Evolutionary conservation across 1,140 invertebrate genomes (phyloP).

Genomic region (Pogonomyrmex barbatus): DNA sequence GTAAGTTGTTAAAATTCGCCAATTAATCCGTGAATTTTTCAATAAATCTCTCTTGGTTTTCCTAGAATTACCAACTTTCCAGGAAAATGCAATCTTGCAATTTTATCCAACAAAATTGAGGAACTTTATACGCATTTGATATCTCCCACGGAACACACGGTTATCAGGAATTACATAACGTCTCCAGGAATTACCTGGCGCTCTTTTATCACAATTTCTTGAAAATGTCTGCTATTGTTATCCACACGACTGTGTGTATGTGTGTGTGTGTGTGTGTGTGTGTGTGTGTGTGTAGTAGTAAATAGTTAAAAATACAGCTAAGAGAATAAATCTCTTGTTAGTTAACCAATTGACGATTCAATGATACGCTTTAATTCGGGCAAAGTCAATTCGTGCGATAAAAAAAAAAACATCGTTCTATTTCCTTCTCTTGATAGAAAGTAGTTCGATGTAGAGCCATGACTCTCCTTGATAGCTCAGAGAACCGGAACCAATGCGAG

Average conservation of each 20-base stretch:
- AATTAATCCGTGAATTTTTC: conserved; percentile 19
- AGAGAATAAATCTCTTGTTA: not conserved
- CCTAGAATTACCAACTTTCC: conserved; percentile 29
- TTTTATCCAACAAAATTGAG: conserved; percentile 31
- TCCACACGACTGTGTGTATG: not conserved
- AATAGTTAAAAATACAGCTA: not conserved
- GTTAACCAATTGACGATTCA: not conserved
- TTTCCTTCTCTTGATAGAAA: conserved; percentile 14
- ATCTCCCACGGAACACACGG: not conserved
- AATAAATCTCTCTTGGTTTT: conserved; percentile 23
- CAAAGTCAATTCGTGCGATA: conserved; percentile 5
- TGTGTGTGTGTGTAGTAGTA: not conserved
- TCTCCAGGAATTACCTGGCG: not conserved
- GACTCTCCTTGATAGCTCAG: conserved; percentile 4
- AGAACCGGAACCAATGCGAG: conserved; percentile 9
- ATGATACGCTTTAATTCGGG: conserved; percentile 10
- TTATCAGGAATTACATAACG: conserved; percentile 30
- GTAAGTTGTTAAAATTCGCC: conserved; percentile 8
- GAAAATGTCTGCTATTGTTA: not conserved
- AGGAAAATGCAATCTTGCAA: conserved; percentile 24
- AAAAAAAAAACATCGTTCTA: not conserved
- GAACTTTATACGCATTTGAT: conserved; percentile 18
- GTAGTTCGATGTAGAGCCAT: not conserved
- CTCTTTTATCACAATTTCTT: not conserved
- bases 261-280: not conserved